Percentiles rank a stretch among this genome's conserved stretches.
phyloP scores from a whole-genome alignment of 2,113 vertebrate genomes.

The Asarcornis scutulata region DNA sequence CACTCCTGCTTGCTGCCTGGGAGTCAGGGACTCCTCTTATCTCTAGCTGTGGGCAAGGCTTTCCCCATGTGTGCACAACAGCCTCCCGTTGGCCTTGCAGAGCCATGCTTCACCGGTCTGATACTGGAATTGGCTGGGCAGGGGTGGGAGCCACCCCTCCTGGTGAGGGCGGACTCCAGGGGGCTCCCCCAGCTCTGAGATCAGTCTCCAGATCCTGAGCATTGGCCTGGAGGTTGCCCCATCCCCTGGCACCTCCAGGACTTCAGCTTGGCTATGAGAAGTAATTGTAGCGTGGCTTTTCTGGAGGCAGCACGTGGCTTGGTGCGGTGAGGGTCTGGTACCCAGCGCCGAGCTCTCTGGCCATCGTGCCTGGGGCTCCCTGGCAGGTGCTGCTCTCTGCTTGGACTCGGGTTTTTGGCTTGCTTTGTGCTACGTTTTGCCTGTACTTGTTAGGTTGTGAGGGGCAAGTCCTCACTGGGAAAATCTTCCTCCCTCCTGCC shows the following conservation, averaged over 20 bases:
- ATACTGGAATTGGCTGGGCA: neutral
- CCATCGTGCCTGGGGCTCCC: neutral
- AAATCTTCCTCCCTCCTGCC: neutral
- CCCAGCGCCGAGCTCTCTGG: neutral
- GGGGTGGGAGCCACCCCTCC: no score
- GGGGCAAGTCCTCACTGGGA: neutral
- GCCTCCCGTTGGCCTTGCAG: neutral
- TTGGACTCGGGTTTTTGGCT: neutral
- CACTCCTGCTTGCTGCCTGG: rapidly evolving
- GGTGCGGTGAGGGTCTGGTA: neutral
- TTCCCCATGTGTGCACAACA: neutral
- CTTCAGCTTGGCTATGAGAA: rapidly evolving
- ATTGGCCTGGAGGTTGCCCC: neutral
- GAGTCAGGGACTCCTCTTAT: neutral
- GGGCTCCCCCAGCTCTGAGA: neutral
- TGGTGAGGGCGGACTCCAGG: neutral
- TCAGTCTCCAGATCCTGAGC: neutral
- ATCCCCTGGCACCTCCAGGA: neutral
- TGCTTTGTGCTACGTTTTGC: neutral
- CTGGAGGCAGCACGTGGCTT: rapidly evolving
- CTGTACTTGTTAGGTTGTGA: neutral
- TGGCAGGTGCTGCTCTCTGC: neutral
- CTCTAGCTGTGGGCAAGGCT: neutral
- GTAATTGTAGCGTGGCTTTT: neutral
- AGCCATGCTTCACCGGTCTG: neutral